Evolutionary conservation across 2,113 vertebrate genomes (phyloP).

Genomic region (Myrmophylax atrothorax): DNA sequence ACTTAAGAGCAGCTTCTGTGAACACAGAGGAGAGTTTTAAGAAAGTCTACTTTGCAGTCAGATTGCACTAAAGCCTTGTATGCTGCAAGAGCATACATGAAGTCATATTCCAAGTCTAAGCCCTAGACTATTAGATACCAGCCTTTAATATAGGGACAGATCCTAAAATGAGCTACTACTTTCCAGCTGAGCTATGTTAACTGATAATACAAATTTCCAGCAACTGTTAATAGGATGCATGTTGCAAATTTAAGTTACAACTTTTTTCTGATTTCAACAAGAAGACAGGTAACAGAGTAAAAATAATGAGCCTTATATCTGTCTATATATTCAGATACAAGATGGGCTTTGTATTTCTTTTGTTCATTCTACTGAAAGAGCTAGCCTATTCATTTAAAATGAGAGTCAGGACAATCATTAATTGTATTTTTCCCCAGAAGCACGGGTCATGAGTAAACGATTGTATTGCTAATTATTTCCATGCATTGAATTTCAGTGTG

Average conservation of each 20-base stretch:
- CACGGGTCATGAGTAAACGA: background rate
- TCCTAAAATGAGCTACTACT: background rate
- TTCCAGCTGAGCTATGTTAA: background rate
- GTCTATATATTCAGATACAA: background rate
- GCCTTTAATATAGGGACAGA: background rate
- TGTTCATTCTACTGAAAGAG: background rate
- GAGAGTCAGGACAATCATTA: background rate
- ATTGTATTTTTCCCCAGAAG: background rate
- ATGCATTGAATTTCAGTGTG: background rate
- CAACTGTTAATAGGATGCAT: background rate
- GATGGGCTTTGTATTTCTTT: background rate
- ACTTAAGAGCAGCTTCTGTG: background rate
- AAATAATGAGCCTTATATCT: background rate
- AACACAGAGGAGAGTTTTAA: background rate
- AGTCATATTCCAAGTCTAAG: background rate
- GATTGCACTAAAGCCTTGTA: background rate
- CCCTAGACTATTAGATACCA: background rate
- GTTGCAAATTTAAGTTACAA: background rate
- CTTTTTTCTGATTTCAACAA: background rate
- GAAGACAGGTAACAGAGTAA: background rate
- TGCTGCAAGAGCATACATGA: background rate
- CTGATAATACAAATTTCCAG: background rate
- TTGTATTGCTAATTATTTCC: background rate
- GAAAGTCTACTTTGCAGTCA: background rate
- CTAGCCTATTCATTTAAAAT: background rate